These are phyloP conservation scores for Spondyliosoma cantharus DNA, from an alignment of 2,797 vertebrate genomes.

Conservation along the genomic window DNA sequence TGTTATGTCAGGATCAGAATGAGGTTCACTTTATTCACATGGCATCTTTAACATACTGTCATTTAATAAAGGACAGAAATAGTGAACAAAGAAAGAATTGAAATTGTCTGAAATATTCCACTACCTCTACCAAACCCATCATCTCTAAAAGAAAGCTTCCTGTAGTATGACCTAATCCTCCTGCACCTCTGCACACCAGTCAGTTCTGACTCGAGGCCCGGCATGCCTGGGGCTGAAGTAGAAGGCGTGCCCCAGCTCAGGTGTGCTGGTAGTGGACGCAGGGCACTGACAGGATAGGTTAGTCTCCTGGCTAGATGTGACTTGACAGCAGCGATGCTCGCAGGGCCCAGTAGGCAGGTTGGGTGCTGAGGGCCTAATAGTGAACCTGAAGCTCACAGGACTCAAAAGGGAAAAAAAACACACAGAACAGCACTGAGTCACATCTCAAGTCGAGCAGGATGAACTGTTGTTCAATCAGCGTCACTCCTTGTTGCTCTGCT, in stretches of 20 bases:
- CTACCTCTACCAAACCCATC: constrained; percentile 15
- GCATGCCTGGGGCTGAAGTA: constrained; percentile 74
- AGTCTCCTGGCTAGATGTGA: constrained; percentile 77
- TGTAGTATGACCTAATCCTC: constrained; percentile 65
- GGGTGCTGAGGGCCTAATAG: constrained; percentile 74
- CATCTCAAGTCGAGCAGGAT: constrained; percentile 75
- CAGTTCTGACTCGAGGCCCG: constrained; percentile 57
- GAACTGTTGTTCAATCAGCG: constrained; percentile 75
- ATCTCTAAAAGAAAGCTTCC: constrained; percentile 54
- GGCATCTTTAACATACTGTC: neutral
- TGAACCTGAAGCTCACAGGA: constrained; percentile 71
- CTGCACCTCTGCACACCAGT: constrained; percentile 53
- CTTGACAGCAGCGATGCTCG: constrained; percentile 81
- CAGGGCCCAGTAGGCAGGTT: constrained; percentile 77
- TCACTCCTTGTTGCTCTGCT: constrained; percentile 59
- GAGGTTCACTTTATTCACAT: neutral
- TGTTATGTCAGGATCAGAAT: neutral
- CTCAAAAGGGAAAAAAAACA: constrained; percentile 60
- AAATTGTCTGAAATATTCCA: constrained; percentile 41
- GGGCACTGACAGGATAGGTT: constrained; percentile 82
- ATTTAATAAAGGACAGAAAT: neutral
- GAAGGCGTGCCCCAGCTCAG: constrained; percentile 81
- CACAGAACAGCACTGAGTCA: constrained; percentile 73
- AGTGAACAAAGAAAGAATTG: neutral
- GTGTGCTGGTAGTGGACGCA: constrained; percentile 77